These are phyloP conservation scores for Zelleria hepariella DNA, from an alignment of 2,888 invertebrate species.

Conservation along the genomic window DNA sequence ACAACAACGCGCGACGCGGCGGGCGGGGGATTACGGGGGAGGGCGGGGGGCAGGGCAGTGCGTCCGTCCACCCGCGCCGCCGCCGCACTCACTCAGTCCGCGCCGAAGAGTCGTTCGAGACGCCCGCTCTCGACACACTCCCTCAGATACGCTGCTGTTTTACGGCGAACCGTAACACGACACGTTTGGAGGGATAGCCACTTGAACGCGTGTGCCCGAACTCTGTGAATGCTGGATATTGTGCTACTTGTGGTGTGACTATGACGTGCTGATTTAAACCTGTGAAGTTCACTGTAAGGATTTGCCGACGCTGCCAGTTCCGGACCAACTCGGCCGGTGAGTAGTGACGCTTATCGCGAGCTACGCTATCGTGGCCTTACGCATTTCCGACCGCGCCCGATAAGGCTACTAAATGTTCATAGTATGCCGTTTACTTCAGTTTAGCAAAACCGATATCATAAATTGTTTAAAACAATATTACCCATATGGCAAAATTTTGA, in stretches of 20 bases:
- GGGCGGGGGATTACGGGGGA: slow-evolving; percentile 26
- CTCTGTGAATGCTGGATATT: slow-evolving; percentile 62
- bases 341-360: slow-evolving; percentile 68
- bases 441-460: neutral
- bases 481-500: neutral
- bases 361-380: slow-evolving; percentile 67
- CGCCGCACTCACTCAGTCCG: slow-evolving; percentile 45
- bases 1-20: neutral
- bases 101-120: slow-evolving; percentile 64
- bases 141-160: slow-evolving; percentile 73
- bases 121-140: slow-evolving; percentile 64
- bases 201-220: slow-evolving; percentile 63
- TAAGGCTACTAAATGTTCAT: slow-evolving; percentile 24
- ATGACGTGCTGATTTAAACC: slow-evolving; percentile 51
- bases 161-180: slow-evolving; percentile 71
- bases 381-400: slow-evolving; percentile 72
- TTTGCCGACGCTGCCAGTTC: slow-evolving; percentile 64
- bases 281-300: slow-evolving; percentile 46
- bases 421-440: neutral
- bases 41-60: slow-evolving; percentile 14
- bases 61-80: slow-evolving; percentile 65
- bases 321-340: slow-evolving; percentile 70
- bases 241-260: slow-evolving; percentile 62
- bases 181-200: slow-evolving; percentile 70
- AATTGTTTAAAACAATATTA: neutral